Base-by-base conservation (phyloP, 2,113 vertebrate genomes). In the Brachypteracias leptosomus region DNA sequence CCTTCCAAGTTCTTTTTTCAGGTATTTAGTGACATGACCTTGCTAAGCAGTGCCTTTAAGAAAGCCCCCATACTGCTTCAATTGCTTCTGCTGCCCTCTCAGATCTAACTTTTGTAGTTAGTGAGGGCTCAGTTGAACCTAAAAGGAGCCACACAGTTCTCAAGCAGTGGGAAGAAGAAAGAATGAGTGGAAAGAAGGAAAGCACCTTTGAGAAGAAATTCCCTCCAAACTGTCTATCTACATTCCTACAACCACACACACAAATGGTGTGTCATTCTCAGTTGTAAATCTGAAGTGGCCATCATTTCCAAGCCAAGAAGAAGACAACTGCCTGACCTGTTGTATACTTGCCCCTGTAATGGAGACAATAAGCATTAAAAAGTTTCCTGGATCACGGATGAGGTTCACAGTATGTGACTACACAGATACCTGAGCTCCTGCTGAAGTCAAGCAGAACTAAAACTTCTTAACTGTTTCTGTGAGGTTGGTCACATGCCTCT, bases 311-410 rank as follows among this genome's bases (percentile, higher is more conserved):
- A 26, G 31, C 20, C 0, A 51, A 74, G 51, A 76, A 35, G 22
- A 73, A 75, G 33, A 8, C n/a, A 49, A 2, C 40, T 65, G 38
- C 46, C 26, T 59, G 38, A 44, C 29, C 42, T 51, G 6, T 46
- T 71, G 35, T 21, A 38, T 38, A 9, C 21, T 38, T 6, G 4
- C 12, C 16, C 1, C 7, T 13, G 2, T 0, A 6, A 28, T 6
- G 15, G 25, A 28, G 51, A 73, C 86, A 85, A 77, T 13, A 17
- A 40, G 3, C 58, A 33, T 16, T 25, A 28, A 52, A 63, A 66
- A 29, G 6, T 10, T 57, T n/a, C 17, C 31, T 25, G n/a, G 49
- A 16, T n/a, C n/a, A 16, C 49, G 24, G 18, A 38, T 1, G 6
- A 58, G 40, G 49, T 36, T 62, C 4, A 1, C 29, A 28, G 54